Conservation (phyloP, 2,888 invertebrate species). For the Hecatera dysodea region DNA sequence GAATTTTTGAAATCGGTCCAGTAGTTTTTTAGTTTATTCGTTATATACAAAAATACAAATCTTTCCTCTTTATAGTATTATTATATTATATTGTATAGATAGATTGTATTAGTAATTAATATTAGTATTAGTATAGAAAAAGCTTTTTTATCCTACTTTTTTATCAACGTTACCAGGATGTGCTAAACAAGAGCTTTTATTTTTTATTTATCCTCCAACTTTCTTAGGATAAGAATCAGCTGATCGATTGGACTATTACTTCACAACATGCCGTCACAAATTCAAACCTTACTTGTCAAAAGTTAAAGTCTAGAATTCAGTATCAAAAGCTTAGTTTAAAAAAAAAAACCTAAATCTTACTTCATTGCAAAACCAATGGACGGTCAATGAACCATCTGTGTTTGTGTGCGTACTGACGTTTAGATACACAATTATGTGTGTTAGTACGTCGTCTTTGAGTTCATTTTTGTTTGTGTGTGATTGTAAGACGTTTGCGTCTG, state of each 20-base stretch:
- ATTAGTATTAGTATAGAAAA: neutral
- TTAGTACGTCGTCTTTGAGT: slow-evolving; percentile 45
- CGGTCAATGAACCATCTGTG: slow-evolving; percentile 74
- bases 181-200: slow-evolving; percentile 21
- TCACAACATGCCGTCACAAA: neutral
- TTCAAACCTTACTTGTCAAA: neutral
- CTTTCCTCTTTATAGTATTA: too few species aligned
- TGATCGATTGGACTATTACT: slow-evolving; percentile 41
- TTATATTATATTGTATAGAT: too few species aligned
- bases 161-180: slow-evolving; percentile 40
- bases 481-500: slow-evolving; percentile 18
- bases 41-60: too few species aligned
- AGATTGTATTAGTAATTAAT: too few species aligned
- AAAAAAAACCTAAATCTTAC: slow-evolving; percentile 63
- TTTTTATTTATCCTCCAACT: slow-evolving; percentile 26
- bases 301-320: slow-evolving; percentile 42
- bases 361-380: slow-evolving; percentile 73
- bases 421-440: slow-evolving; percentile 25
- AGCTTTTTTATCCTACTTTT: neutral
- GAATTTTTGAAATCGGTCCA: too few species aligned
- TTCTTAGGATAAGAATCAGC: slow-evolving; percentile 45
- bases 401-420: slow-evolving; percentile 57
- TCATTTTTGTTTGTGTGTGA: slow-evolving; percentile 33
- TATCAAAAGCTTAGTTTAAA: slow-evolving; percentile 34
- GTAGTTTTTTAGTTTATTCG: too few species aligned